Evolutionary conservation across 2,888 invertebrate genomes (phyloP).

Genomic region (Drosophila affinis): DNA sequence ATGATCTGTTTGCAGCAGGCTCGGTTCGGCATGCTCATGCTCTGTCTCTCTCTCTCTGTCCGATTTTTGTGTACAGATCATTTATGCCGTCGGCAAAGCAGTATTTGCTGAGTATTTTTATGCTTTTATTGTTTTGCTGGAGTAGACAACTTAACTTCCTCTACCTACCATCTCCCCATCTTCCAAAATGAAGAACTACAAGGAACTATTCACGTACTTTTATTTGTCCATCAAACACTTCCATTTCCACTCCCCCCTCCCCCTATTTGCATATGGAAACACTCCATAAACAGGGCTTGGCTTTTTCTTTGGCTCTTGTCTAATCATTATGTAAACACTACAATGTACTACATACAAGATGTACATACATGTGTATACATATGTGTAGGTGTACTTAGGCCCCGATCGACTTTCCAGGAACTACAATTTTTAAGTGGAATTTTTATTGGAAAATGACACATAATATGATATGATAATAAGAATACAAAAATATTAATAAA

Average conservation of each 20-base stretch:
- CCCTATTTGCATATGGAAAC: constrained; percentile 63
- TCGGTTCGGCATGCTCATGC: neutral
- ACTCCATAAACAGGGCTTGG: constrained; percentile 31
- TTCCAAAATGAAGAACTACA: neutral
- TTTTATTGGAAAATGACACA: neutral
- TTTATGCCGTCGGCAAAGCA: neutral
- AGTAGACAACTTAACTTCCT: constrained; percentile 40
- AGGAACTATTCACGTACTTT: constrained; percentile 7
- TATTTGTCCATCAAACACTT: constrained; percentile 22
- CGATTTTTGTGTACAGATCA: constrained; percentile 26
- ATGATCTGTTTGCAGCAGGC: constrained; percentile 7
- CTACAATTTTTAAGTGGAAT: constrained; percentile 27
- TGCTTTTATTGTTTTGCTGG: constrained; percentile 53
- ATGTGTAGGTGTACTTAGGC: constrained; percentile 61
- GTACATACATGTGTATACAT: neutral
- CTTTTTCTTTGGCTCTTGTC: constrained; percentile 57
- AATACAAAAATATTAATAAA: neutral
- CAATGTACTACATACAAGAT: constrained; percentile 37
- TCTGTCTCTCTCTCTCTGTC: constrained; percentile 28
- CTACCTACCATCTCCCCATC: neutral
- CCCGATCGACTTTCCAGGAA: constrained; percentile 58
- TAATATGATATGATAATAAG: too few relatives aligned
- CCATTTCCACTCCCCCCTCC: constrained; percentile 9
- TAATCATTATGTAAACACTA: constrained; percentile 69
- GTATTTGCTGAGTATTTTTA: constrained; percentile 13